A percentile compares a stretch with the other conserved stretches of the same genome.
phyloP scores from a whole-genome alignment of 2,113 vertebrate species.

The Callipepla californica region DNA sequence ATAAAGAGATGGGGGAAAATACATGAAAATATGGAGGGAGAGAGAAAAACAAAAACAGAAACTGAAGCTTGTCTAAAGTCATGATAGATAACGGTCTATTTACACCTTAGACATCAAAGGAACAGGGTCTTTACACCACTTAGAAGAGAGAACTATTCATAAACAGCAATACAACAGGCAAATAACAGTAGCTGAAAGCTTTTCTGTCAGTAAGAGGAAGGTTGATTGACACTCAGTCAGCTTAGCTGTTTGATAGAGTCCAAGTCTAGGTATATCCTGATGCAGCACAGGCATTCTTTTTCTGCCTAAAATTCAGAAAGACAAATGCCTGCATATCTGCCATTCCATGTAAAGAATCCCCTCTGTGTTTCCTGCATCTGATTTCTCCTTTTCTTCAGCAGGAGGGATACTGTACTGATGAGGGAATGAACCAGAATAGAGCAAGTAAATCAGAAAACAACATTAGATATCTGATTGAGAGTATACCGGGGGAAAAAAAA shows the following conservation, averaged over 20 bases:
- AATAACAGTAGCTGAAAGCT: background rate
- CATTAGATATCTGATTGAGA: background rate
- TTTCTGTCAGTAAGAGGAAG: background rate
- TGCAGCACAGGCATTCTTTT: background rate
- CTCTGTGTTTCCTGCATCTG: background rate
- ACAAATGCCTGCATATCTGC: background rate
- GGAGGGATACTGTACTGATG: background rate
- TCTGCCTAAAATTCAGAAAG: background rate
- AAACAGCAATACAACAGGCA: background rate
- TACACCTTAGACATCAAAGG: background rate
- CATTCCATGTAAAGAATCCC: background rate
- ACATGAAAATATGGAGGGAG: background rate
- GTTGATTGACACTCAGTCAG: background rate
- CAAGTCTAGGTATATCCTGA: background rate
- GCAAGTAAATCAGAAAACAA: conserved; percentile 6
- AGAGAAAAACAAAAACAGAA: background rate
- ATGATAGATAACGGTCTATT: background rate
- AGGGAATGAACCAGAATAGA: background rate
- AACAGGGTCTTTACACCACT: background rate
- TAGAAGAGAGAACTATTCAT: background rate
- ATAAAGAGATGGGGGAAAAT: background rate
- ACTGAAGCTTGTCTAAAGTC: background rate
- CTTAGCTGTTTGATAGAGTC: background rate
- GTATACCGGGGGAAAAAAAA: background rate
- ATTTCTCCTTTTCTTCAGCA: background rate